Base-by-base conservation (phyloP, 2,113 vertebrate species). In the Vidua chalybeata region DNA sequence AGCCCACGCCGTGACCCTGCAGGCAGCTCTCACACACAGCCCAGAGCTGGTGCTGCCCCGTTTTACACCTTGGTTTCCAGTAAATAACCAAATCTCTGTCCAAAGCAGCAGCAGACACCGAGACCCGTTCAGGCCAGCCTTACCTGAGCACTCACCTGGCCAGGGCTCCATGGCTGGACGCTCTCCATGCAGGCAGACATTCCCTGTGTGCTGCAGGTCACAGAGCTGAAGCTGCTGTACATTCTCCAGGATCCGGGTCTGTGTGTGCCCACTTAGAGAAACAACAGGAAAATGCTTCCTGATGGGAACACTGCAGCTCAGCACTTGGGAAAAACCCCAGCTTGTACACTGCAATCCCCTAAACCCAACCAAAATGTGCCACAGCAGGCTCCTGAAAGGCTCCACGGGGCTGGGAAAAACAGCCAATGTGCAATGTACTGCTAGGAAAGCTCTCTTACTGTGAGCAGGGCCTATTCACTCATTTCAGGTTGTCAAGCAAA, bases 141-240 rank as follows among this genome's bases (percentile, higher is more conserved):
- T 6, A 41, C 28, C 73, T 63, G 52, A 37, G 52, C 19, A 5
- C 87, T 82, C 87, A 74, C 56, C 86, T 67, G 84, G 39, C 15
- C 30, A 11, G 1, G 52, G 73, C 39, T 51, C 4, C 7, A 0
- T 0, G 28, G 43, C 39, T 4, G 8, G 69, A 19, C 0, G 0
- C 61, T 67, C 4, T n/a, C 69, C 1, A 0, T 9, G 54, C 27
- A 30, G 52, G 35, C 69, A 33, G 43, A 14, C 4, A 7, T 22
- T 62, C 68, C 48, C 51, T 33, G 56, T 2, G 15, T 1, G 1
- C 74, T 48, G 66, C 54, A 51, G 72, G 43, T 37, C 11, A 27
- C 23, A 67, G 33, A 81, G 51, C 43, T 35, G 37, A 15, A 84
- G 48, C 52, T 2, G 5, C 54, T 54, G 39, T 12, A 8, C 16